These are phyloP conservation scores for Drosophila bocki DNA, from an alignment of 1,140 invertebrate genomes.

Conservation along the genomic window DNA sequence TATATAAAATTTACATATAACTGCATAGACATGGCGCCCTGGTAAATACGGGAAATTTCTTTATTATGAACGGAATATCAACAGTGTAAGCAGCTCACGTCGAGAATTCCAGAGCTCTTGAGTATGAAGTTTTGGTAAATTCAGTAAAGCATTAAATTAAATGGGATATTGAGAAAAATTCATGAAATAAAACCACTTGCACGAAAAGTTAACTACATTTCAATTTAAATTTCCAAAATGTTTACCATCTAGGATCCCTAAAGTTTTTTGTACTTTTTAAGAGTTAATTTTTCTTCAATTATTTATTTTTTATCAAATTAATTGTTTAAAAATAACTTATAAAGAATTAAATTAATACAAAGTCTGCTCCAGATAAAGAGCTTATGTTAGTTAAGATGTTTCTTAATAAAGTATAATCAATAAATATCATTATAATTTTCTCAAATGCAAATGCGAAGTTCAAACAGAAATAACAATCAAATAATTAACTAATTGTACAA, in stretches of 20 bases:
- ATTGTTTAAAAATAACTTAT: background rate
- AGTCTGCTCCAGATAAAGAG: background rate
- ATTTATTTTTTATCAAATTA: background rate
- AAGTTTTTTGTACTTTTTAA: background rate
- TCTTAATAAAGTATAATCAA: too few species aligned
- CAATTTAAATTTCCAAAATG: fast-evolving
- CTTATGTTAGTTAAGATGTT: background rate
- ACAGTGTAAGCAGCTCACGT: conserved; percentile 16
- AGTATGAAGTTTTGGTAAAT: background rate
- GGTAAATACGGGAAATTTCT: conserved; percentile 41
- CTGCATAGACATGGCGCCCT: background rate
- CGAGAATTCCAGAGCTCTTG: background rate
- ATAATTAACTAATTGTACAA: background rate
- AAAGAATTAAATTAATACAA: background rate
- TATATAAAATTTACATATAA: background rate
- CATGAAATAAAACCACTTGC: background rate
- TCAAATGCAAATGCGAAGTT: background rate
- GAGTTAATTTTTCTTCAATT: background rate
- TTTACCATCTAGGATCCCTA: too few species aligned
- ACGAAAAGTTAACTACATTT: background rate
- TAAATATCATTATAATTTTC: background rate
- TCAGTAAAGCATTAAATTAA: background rate
- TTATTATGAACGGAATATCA: conserved; percentile 53
- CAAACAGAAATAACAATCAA: background rate
- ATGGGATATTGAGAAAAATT: background rate